A percentile compares a stretch with the other conserved stretches of the same genome.
phyloP scores from a whole-genome alignment of 2,113 vertebrate genomes.

The Loxodonta africana region DNA sequence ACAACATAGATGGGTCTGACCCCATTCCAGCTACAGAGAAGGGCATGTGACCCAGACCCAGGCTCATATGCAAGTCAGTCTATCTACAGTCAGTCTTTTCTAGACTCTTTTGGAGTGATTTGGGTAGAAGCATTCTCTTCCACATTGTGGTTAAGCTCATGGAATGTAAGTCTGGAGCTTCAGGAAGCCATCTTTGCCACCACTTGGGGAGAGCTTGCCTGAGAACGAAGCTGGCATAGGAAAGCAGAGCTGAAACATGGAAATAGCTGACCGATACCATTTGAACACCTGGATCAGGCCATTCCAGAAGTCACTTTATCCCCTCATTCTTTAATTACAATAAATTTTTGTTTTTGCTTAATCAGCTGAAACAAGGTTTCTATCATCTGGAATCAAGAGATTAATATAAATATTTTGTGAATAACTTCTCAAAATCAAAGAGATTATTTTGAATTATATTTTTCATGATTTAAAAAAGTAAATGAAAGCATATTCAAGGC shows the following conservation, averaged over 20 bases:
- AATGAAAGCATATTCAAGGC: not conserved
- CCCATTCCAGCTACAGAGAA: not conserved
- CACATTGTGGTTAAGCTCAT: not conserved
- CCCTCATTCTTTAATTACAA: not conserved
- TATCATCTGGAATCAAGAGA: not conserved
- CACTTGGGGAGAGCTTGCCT: not conserved
- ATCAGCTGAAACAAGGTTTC: not conserved
- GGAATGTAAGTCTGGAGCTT: not conserved
- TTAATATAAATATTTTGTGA: not conserved
- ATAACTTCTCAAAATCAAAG: constrained; percentile 2
- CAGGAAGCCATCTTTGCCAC: not conserved
- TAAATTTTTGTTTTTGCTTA: not conserved
- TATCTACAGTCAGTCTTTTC: not conserved
- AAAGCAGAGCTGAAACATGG: not conserved
- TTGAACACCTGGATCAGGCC: not conserved
- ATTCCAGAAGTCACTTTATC: constrained; percentile 1
- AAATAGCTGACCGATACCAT: not conserved
- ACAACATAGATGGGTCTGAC: not conserved
- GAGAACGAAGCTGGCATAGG: not conserved
- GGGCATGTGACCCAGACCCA: not conserved
- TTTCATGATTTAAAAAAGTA: not conserved
- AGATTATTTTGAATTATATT: not conserved
- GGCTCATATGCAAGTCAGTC: not conserved
- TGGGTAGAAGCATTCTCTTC: not conserved
- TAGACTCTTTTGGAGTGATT: not conserved